phyloP scores from a whole-genome alignment of 2,113 vertebrate species.

The Circaetus cinerascens region DNA sequence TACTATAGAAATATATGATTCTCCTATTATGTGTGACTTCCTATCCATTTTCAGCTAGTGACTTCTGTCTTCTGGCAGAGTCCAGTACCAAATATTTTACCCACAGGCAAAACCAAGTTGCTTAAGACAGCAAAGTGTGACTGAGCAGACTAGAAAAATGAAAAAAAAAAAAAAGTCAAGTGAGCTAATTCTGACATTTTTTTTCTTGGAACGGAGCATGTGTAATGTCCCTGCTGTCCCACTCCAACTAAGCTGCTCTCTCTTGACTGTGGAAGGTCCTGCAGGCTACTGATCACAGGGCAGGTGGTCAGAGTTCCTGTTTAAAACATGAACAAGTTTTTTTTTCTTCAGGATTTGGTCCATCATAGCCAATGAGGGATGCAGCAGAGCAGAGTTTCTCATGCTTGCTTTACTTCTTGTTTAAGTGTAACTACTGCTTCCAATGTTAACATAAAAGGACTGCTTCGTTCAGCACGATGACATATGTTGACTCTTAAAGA shows the following conservation, averaged over 20 bases:
- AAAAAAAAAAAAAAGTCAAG: background rate
- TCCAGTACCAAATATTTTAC: constrained; percentile 36
- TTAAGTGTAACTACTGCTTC: background rate
- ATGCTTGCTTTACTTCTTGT: background rate
- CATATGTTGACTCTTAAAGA: too few species aligned
- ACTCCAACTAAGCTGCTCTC: background rate
- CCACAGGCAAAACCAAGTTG: constrained; percentile 25
- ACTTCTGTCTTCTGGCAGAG: constrained; percentile 48
- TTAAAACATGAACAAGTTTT: background rate
- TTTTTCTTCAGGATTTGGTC: background rate
- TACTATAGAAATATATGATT: constrained; percentile 23
- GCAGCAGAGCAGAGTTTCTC: background rate
- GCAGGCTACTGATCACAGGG: background rate
- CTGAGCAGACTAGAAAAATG: background rate
- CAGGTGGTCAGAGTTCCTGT: background rate
- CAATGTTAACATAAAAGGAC: background rate
- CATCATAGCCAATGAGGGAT: background rate
- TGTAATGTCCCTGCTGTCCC: background rate
- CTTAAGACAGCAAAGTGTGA: background rate
- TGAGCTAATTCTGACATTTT: background rate
- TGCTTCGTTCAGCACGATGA: background rate
- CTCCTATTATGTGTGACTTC: constrained; percentile 37
- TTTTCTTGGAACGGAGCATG: background rate
- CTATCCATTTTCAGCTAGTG: constrained; percentile 39
- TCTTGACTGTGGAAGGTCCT: background rate